Base-by-base conservation (phyloP, 2,797 vertebrate species). In the Dryobates pubescens region DNA sequence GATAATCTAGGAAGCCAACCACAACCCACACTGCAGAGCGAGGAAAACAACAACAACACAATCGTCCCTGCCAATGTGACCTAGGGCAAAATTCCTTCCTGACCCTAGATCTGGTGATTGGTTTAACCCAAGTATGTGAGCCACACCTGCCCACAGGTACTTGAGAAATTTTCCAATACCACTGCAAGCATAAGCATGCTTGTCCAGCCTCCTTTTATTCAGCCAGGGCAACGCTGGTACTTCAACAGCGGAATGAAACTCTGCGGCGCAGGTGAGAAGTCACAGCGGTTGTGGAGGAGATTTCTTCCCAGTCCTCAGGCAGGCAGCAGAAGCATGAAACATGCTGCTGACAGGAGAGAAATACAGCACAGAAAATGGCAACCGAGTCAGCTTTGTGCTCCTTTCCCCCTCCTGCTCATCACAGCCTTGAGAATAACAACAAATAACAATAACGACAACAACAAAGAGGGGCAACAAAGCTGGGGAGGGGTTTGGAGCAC, bases 81-180 rank as follows among this genome's bases (percentile, higher is more conserved):
- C 93, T 86, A 67, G 90, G 83, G 94, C 92, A 86, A 96, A 95
- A 95, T 94, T 96, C 95, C 81, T 95, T 95, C 90, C 86, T 95
- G 92, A 94, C 90, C 94, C 41, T 70, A 95, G 94, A 95, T 94
- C 64, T 96, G 92, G 74, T 2, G 30, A 88, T 95, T 88, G 81
- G 61, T 90, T 88, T 92, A 94, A 79, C 81, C 83, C 71, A 95
- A 88, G 81, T 93, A 95, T 96, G 93, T 58, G 83, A 94, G 78
- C 92, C 93, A 95, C 92, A 94, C 94, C 94, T 95, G 92, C 90
- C 74, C 93, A 93, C 81, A 90, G 81, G 88, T 95, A 90, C 94
- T 95, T 91, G 68, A 95, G 88, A 95, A 94, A 93, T 94, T 95
- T 95, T 95, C 93, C 88, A 82, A 80, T 87, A 91, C 78, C 86